phyloP scores from a whole-genome alignment of 2,113 vertebrate genomes.

The Orcinus orca region DNA sequence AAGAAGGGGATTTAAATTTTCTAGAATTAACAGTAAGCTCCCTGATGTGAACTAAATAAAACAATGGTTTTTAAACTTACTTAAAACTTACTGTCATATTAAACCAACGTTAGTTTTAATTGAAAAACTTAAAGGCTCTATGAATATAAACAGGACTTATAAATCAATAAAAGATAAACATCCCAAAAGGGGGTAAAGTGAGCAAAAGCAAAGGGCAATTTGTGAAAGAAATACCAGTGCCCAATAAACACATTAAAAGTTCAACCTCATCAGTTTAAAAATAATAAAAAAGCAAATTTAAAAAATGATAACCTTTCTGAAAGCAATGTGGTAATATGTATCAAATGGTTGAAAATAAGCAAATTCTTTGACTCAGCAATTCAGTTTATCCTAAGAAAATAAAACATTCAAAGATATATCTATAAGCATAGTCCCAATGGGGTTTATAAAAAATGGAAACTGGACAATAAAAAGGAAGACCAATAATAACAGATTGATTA shows the following conservation, averaged over 20 bases:
- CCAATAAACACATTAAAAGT: neutral
- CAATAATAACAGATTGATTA: neutral
- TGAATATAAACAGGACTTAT: neutral
- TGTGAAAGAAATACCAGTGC: neutral
- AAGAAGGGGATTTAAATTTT: neutral
- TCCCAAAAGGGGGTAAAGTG: neutral
- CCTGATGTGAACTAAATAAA: conserved; percentile 21
- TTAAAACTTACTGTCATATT: neutral
- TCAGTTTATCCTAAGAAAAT: neutral
- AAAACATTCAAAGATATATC: conserved; percentile 16
- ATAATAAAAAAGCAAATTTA: neutral
- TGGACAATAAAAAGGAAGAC: conserved; percentile 2
- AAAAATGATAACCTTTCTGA: conserved; percentile 7
- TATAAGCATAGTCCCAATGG: neutral
- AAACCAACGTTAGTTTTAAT: neutral
- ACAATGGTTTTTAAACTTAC: neutral
- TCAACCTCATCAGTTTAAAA: neutral
- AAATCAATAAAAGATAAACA: conserved; percentile 20
- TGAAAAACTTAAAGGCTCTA: neutral
- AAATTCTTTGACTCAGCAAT: conserved; percentile 13
- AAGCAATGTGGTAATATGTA: neutral
- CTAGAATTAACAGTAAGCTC: conserved; percentile 1
- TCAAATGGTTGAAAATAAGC: conserved; percentile 28
- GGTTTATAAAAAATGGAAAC: conserved; percentile 42
- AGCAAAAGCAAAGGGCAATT: neutral